Percentiles rank a stretch among this genome's conserved stretches.
Evolutionary conservation across 30 jellyfish, hydroid and myxozoan genomes (phyloP).

Genomic region (Catostylus mosaicus): DNA sequence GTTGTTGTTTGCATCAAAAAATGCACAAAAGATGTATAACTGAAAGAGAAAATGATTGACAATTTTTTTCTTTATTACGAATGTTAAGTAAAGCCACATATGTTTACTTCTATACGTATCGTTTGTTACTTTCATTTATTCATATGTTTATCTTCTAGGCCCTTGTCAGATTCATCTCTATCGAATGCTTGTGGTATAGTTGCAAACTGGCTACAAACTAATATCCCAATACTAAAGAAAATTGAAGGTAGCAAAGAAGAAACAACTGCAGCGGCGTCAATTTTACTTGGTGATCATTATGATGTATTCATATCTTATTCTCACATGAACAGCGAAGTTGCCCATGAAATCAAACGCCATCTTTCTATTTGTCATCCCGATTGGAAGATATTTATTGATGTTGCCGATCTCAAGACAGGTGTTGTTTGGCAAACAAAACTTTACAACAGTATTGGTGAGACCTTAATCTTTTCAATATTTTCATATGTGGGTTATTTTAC

Average conservation of each 20-base stretch:
- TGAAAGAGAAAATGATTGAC: no score
- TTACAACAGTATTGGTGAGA: conserved; percentile 83
- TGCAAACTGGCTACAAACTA: conserved; percentile 42
- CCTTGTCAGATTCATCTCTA: conserved; percentile 13
- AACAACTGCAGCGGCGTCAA: not conserved
- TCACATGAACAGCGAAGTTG: conserved; percentile 70
- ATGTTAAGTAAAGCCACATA: no score
- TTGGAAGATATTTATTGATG: conserved; percentile 86
- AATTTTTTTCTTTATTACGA: no score
- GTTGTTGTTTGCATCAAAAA: no score
- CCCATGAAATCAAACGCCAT: conserved; percentile 36
- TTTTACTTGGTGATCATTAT: conserved; percentile 33
- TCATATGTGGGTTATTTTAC: no score
- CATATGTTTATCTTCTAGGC: no score
- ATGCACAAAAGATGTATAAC: no score
- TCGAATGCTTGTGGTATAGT: conserved; percentile 48
- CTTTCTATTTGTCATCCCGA: conserved; percentile 53
- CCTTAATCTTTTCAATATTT: no score
- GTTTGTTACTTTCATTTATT: no score
- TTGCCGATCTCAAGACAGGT: conserved; percentile 81
- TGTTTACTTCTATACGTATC: no score
- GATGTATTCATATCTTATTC: conserved; percentile 91
- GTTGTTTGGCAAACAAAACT: conserved; percentile 88
- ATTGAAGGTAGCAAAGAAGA: not conserved
- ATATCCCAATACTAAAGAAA: conserved; percentile 24